Percentiles rank a stretch among this genome's conserved stretches.
phyloP scores from a whole-genome alignment of 2,113 vertebrate genomes.

The Pollachius pollachius region DNA sequence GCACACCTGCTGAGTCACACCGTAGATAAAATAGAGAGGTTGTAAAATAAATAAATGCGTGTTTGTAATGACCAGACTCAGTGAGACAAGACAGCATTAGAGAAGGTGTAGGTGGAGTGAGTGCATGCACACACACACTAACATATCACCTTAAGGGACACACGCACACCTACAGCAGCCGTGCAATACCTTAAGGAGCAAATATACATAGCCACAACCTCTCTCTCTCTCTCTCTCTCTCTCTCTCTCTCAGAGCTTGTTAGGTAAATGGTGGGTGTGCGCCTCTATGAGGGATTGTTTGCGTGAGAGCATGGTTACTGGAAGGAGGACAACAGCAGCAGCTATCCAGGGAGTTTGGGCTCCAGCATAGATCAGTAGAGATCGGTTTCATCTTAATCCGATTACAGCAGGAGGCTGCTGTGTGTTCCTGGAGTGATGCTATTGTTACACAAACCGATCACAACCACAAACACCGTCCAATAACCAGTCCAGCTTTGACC shows the following conservation, averaged over 20 bases:
- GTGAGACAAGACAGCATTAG: not conserved
- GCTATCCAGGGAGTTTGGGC: no score
- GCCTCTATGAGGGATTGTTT: no score
- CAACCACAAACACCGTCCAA: conserved; percentile 20
- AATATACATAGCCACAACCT: no score
- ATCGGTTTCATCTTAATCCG: conserved; percentile 24
- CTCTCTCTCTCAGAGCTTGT: no score
- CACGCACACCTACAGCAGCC: no score
- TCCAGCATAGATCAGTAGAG: not conserved
- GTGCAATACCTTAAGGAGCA: no score
- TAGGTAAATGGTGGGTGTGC: no score
- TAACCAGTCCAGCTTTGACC: not conserved
- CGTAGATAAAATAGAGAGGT: not conserved
- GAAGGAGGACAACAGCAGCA: no score
- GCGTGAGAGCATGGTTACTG: no score
- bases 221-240: no score
- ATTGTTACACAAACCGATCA: conserved; percentile 8
- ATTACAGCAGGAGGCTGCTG: conserved; percentile 25
- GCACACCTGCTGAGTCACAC: not conserved
- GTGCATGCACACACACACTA: no score
- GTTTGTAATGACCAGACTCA: not conserved
- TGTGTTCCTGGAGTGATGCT: conserved; percentile 36
- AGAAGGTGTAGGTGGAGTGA: not conserved
- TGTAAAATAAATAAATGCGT: not conserved
- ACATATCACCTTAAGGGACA: no score